Evolutionary conservation across 2,888 invertebrate genomes (phyloP), one percentile per base, ranked within the genome.

Genomic region (Leptinotarsa tumamoca): DNA sequence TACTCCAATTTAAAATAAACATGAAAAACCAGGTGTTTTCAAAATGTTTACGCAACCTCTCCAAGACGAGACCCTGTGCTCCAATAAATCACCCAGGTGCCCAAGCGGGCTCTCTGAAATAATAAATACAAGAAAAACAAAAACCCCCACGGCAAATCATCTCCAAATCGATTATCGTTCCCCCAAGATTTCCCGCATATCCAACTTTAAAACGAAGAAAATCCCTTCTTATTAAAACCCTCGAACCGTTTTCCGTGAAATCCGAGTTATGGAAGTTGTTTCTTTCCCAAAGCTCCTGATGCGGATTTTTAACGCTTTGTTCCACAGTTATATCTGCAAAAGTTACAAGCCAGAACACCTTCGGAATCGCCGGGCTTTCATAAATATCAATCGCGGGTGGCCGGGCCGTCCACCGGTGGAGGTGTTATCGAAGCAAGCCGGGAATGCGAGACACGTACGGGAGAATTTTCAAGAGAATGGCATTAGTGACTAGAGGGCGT

Each of bases 351-450:
- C 80, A 78, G 81, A 82, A 83, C 87, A 86, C 85, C 85, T 84
- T 83, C 80, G 84, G 86, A 87, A 87, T 87, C 85, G 84, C 84
- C 84, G 83, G 85, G 85, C 87, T 87, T 88, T 88, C 87, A 88
- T 88, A 88, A 88, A 88, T 88, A 88, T 88, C 87, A 87, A 88
- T 88, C 87, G 86, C 81, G 84, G 83, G 80, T 78, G 83, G 84
- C 84, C 86, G 86, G 83, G 73, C 68, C 51, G 33, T 63, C 67
- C 52, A 72, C 54, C 49, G 23, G 61, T 69, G 66, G 68, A 63
- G 75, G 75, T 75, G 75, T 75, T 75, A 71, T 67, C 43, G 63
- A 61, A 58, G 52, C 33, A n/a, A 17, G 63, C 63, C 5, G 43
- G 58, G 63, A 63, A 63, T 63, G 63, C 63, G n/a, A 33, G 18